Evolutionary conservation across 2,797 vertebrate species (phyloP).

Genomic region (Tadarida brasiliensis): DNA sequence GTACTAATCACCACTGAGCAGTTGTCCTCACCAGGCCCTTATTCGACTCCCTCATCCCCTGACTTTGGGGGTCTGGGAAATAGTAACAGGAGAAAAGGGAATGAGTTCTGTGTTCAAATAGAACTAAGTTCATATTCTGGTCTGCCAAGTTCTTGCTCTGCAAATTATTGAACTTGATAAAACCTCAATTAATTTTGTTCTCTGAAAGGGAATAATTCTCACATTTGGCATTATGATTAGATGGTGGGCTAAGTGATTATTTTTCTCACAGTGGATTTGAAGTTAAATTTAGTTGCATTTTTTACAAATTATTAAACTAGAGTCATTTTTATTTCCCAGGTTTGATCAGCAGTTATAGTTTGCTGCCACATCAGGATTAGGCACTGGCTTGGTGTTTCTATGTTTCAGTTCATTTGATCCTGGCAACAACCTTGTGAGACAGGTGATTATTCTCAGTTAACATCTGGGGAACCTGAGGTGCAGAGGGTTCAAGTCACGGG

Average conservation of each 20-base stretch:
- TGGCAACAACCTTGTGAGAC: neutral
- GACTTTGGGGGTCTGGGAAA: neutral
- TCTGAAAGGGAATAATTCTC: conserved; percentile 29
- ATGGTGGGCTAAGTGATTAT: neutral
- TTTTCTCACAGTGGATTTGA: conserved; percentile 56
- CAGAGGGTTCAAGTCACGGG: neutral
- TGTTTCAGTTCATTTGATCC: conserved; percentile 29
- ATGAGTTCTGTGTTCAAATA: neutral
- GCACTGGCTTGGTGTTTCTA: neutral
- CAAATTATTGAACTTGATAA: conserved; percentile 25
- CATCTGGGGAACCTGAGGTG: neutral
- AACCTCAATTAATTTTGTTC: conserved; percentile 28
- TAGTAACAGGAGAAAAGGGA: neutral
- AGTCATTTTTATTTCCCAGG: neutral
- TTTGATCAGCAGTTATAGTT: neutral
- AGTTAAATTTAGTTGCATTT: conserved; percentile 38
- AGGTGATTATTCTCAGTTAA: neutral
- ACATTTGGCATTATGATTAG: neutral
- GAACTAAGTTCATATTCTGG: neutral
- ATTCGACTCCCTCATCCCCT: neutral
- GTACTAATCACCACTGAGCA: neutral
- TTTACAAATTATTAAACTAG: neutral
- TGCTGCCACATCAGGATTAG: conserved; percentile 3
- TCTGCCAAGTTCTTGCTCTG: neutral
- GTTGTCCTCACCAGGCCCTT: neutral